Evolutionary conservation across 2,113 vertebrate species (phyloP).

Genomic region (Microcebus griseorufus): DNA sequence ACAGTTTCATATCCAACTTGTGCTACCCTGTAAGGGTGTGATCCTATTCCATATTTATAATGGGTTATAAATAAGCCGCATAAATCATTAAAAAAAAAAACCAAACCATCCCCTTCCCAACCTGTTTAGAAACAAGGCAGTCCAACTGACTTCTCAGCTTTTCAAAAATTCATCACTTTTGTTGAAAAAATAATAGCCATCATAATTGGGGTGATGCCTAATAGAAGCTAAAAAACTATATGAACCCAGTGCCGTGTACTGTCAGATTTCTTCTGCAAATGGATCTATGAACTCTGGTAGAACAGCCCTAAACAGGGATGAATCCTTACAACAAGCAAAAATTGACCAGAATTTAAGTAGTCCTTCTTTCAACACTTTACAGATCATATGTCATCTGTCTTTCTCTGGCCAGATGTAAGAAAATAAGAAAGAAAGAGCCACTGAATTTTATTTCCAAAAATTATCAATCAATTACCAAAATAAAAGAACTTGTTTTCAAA

Average conservation of each 20-base stretch:
- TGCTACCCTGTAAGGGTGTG: neutral
- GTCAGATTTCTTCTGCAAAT: neutral
- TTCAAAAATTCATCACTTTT: neutral
- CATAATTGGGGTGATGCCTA: neutral
- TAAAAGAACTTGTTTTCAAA: neutral
- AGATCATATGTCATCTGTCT: neutral
- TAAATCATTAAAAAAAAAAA: neutral
- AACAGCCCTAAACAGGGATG: neutral
- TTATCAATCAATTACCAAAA: neutral
- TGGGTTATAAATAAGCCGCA: neutral
- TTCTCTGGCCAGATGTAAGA: neutral
- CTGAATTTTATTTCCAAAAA: conserved; percentile 32
- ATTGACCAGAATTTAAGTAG: neutral
- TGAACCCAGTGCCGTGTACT: neutral
- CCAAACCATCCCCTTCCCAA: neutral
- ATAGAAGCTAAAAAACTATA: neutral
- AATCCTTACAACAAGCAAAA: neutral
- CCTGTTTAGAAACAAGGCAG: conserved; percentile 12
- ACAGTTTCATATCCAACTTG: neutral
- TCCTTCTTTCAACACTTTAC: neutral
- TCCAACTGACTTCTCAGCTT: neutral
- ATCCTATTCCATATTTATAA: neutral
- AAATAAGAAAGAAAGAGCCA: neutral
- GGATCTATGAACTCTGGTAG: neutral
- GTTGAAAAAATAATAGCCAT: neutral